Evolutionary conservation across 2,113 vertebrate genomes (phyloP).

Genomic region (Lepisosteus osseus): DNA sequence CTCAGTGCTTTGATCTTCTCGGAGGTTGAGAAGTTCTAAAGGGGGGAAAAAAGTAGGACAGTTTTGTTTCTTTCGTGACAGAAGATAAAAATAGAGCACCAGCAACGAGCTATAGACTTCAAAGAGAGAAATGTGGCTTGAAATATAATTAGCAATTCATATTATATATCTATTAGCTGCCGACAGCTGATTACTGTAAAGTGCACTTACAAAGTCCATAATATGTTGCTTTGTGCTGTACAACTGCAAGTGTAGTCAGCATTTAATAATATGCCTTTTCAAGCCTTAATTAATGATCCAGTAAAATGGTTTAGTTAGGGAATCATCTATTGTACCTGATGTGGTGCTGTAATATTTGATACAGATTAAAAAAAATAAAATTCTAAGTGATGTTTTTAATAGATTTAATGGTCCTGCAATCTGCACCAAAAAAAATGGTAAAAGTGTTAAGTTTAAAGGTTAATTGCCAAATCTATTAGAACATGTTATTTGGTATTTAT

Average conservation of each 20-base stretch:
- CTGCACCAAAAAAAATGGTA: background rate
- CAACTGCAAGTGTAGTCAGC: conserved; percentile 15
- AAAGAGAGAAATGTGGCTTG: conserved; percentile 27
- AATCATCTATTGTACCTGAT: background rate
- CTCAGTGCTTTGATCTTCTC: conserved; percentile 29
- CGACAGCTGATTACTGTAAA: conserved; percentile 32
- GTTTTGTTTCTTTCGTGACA: conserved; percentile 37
- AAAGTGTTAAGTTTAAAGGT: background rate
- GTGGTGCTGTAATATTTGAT: background rate
- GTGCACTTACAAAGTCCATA: conserved; percentile 5
- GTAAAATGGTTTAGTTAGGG: background rate
- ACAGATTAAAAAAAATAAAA: background rate
- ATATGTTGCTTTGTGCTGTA: background rate
- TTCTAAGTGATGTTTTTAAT: background rate
- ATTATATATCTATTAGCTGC: conserved; percentile 22
- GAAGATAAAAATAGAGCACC: conserved; percentile 35
- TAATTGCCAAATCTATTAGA: too few relatives aligned
- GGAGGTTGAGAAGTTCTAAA: conserved; percentile 22
- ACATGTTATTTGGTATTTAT: too few relatives aligned
- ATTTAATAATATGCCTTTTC: conserved; percentile 6
- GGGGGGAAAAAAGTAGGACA: conserved; percentile 31
- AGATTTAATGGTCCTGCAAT: background rate
- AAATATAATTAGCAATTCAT: conserved; percentile 41
- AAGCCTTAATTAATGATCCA: conserved; percentile 3
- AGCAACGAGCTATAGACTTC: conserved; percentile 23